These are phyloP conservation scores for Gonocerus acuteangulatus DNA, from an alignment of 2,888 invertebrate genomes.

Conservation along the genomic window DNA sequence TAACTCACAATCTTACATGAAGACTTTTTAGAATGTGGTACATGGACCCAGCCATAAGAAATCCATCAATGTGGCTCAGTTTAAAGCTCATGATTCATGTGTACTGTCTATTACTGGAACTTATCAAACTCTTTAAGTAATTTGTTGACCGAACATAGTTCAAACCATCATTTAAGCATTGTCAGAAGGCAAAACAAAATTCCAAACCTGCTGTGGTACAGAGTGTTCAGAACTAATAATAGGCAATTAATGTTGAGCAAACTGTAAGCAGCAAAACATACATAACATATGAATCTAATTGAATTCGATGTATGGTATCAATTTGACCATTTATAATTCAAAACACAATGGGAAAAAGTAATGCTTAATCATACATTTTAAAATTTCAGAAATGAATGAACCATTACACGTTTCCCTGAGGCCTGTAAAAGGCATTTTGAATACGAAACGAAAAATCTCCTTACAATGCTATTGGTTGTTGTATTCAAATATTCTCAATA, in stretches of 20 bases:
- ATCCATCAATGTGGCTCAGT: conserved; percentile 19
- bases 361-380: background rate
- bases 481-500: too few species aligned
- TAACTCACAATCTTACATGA: conserved; percentile 27
- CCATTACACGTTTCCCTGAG: conserved; percentile 15
- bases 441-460: too few species aligned
- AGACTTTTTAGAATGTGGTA: conserved; percentile 29
- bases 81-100: conserved; percentile 16
- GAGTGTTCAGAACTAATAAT: conserved; percentile 13
- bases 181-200: conserved; percentile 3
- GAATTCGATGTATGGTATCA: conserved; percentile 21
- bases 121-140: conserved; percentile 11
- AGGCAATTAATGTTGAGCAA: conserved; percentile 23
- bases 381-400: conserved; percentile 12
- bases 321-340: conserved; percentile 11
- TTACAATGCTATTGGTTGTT: too few species aligned
- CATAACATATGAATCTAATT: conserved; percentile 7
- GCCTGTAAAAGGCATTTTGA: conserved; percentile 23
- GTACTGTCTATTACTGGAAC: conserved; percentile 12
- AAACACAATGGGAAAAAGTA: conserved; percentile 17
- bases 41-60: conserved; percentile 36
- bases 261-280: conserved; percentile 15
- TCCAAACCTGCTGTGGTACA: conserved; percentile 28
- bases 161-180: conserved; percentile 1
- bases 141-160: background rate